Percentiles rank a stretch among this genome's conserved stretches.
Conservation (phyloP, 2,797 vertebrate genomes). For the Graptemys geographica region DNA sequence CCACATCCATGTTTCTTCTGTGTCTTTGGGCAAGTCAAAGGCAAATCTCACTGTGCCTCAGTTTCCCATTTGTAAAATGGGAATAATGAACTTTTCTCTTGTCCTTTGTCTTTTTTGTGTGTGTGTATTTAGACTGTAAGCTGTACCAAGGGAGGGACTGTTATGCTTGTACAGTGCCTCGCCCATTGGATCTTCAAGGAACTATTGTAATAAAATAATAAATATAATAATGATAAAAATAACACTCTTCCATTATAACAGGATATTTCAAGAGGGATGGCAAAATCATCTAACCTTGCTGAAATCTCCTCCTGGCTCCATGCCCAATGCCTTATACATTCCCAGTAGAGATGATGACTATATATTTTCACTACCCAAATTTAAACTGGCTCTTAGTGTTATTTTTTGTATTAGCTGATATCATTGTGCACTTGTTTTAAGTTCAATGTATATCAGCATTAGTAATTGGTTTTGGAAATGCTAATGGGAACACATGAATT, state of each 20-base stretch:
- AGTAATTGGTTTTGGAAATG: neutral
- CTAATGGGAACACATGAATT: neutral
- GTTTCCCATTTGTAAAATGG: neutral
- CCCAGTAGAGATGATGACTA: neutral
- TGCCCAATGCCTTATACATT: neutral
- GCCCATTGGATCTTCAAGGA: neutral
- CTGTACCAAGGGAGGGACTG: neutral
- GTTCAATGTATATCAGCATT: neutral
- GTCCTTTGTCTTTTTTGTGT: neutral
- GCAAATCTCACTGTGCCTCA: neutral
- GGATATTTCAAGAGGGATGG: neutral
- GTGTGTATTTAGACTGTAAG: neutral
- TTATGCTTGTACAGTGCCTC: neutral
- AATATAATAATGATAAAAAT: neutral
- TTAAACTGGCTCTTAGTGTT: neutral
- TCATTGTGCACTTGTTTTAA: neutral
- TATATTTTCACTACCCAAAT: neutral
- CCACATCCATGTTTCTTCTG: neutral
- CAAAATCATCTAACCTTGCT: neutral
- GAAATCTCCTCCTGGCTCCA: neutral
- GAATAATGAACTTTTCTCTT: neutral
- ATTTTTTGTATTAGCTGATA: neutral
- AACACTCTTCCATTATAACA: neutral
- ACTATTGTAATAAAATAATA: neutral
- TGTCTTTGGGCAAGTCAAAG: neutral